A percentile compares a stretch with the other conserved stretches of the same genome.
These are phyloP conservation scores for Micropoecilia bifurca DNA, from an alignment of 2,797 vertebrate species.

Conservation along the genomic window DNA sequence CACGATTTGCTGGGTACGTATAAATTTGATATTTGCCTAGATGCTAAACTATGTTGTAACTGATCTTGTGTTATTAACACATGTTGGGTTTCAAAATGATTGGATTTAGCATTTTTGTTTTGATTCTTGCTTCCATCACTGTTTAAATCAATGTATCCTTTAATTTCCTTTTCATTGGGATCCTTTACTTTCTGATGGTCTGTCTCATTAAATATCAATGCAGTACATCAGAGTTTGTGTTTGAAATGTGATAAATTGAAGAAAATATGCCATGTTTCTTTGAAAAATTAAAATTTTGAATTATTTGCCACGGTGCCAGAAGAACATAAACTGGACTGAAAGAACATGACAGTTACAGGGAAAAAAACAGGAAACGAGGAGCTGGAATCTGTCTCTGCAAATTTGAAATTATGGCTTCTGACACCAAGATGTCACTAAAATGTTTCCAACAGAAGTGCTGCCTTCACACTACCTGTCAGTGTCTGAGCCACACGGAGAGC, in stretches of 20 bases:
- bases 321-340: background rate
- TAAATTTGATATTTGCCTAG: too few relatives aligned
- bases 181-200: background rate
- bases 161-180: background rate
- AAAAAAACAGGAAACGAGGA: background rate
- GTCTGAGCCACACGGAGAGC: conserved; percentile 34
- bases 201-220: background rate
- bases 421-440: conserved; percentile 48
- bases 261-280: too few relatives aligned
- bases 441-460: conserved; percentile 26
- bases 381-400: conserved; percentile 16
- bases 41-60: too few relatives aligned
- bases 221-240: background rate
- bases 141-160: background rate
- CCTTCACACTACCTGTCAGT: conserved; percentile 40
- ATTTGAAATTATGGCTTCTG: conserved; percentile 42
- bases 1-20: too few relatives aligned
- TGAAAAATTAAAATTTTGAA: background rate
- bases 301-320: background rate
- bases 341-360: background rate
- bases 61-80: too few relatives aligned
- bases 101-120: too few relatives aligned
- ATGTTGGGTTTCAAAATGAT: background rate
- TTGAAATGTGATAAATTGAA: background rate
- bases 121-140: background rate